Conservation (phyloP, 2,797 vertebrate genomes). For the Pitangus sulphuratus region DNA sequence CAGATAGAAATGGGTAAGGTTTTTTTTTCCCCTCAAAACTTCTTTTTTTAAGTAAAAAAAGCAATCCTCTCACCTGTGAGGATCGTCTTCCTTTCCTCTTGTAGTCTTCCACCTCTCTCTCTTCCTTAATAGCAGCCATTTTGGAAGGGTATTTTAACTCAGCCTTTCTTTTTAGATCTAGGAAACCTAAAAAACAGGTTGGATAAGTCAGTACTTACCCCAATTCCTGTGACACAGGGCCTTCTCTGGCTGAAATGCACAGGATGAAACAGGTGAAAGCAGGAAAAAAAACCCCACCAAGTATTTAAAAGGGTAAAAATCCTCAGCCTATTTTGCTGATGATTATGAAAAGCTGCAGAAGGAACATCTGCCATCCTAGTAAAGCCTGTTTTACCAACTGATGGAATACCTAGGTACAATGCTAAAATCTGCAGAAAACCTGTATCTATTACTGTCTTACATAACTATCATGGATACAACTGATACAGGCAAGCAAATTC, state of each 20-base stretch:
- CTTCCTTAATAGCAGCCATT: constrained; percentile 72
- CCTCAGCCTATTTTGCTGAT: background rate
- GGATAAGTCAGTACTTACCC: constrained; percentile 48
- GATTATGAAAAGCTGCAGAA: background rate
- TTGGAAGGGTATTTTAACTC: constrained; percentile 62
- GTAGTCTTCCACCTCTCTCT: constrained; percentile 73
- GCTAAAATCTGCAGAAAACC: background rate
- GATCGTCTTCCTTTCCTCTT: constrained; percentile 76
- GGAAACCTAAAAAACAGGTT: constrained; percentile 68
- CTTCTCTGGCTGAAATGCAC: background rate
- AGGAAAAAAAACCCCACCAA: background rate
- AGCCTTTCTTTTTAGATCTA: constrained; percentile 62
- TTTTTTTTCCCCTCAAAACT: background rate
- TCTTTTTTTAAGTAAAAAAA: background rate
- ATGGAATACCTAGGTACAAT: background rate
- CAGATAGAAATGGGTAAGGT: background rate
- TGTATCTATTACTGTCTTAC: background rate
- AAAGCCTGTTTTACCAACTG: background rate
- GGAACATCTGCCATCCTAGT: background rate
- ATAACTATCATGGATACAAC: background rate
- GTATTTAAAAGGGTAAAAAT: background rate
- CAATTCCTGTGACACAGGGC: background rate
- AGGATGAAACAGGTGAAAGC: background rate
- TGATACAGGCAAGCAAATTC: background rate
- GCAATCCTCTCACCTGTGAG: constrained; percentile 66